Conservation (phyloP, 2,797 vertebrate genomes). For the Smutsia temminckii region DNA sequence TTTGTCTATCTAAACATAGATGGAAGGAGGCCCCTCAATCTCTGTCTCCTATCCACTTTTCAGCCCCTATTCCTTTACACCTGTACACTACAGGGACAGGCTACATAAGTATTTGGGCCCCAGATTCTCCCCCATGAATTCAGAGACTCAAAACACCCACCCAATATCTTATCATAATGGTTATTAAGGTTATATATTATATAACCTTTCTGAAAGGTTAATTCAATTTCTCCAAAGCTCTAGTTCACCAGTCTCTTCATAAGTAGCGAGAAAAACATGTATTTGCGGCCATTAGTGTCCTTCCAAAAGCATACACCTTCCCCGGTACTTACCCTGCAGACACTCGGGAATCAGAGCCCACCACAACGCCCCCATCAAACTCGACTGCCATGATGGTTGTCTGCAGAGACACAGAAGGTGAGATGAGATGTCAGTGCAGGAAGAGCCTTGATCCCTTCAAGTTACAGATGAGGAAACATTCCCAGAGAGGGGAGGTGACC, state of each 20-base stretch:
- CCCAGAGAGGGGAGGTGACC: not conserved
- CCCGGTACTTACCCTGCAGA: constrained; percentile 90
- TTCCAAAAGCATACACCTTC: not conserved
- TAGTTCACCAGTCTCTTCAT: not conserved
- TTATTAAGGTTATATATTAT: no score
- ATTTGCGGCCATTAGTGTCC: not conserved
- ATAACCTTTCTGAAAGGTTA: not conserved
- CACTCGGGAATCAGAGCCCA: constrained; percentile 92
- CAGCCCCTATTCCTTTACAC: not conserved
- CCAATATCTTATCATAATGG: not conserved
- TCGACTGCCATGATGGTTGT: constrained; percentile 92
- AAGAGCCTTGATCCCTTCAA: not conserved
- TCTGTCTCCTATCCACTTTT: not conserved
- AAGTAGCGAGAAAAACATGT: not conserved
- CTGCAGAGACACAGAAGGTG: constrained; percentile 77
- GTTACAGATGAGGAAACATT: not conserved
- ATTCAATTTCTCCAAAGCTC: not conserved
- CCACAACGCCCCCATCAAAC: constrained; percentile 89
- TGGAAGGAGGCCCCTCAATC: not conserved
- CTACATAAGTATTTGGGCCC: not conserved
- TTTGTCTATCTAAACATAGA: not conserved
- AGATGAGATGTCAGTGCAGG: not conserved
- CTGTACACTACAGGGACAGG: not conserved
- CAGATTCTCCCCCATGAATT: not conserved
- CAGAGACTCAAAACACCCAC: not conserved